Conservation (phyloP, 2,113 vertebrate species). For the Thermophis baileyi region DNA sequence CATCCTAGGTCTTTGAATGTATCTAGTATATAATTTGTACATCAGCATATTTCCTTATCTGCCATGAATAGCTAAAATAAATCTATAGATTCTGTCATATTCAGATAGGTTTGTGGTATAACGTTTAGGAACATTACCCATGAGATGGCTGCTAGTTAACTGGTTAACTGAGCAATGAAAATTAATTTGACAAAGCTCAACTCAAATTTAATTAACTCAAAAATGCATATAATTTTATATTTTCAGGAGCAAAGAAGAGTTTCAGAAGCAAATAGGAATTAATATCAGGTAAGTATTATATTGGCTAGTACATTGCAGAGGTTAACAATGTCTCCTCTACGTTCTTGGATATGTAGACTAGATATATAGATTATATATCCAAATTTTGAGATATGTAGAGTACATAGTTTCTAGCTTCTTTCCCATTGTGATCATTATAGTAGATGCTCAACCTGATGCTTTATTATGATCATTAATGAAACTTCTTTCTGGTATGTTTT, state of each 20-base stretch:
- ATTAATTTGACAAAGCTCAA: neutral
- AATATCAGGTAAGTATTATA: neutral
- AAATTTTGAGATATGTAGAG: neutral
- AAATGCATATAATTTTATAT: neutral
- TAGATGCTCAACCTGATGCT: neutral
- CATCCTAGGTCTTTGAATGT: constrained; percentile 7
- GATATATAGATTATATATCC: neutral
- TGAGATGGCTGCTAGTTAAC: neutral
- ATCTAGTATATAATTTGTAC: constrained; percentile 17
- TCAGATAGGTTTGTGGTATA: neutral
- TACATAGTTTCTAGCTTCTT: neutral
- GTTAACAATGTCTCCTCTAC: neutral
- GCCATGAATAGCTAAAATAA: constrained; percentile 24
- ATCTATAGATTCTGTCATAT: neutral
- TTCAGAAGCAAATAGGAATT: neutral
- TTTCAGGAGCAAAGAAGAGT: neutral
- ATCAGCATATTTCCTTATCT: constrained; percentile 22
- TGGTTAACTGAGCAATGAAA: neutral
- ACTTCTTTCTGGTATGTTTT: neutral
- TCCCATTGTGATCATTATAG: neutral
- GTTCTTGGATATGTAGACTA: no score
- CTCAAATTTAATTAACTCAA: neutral
- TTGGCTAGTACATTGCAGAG: neutral
- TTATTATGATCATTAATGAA: neutral
- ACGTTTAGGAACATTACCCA: neutral